Percentiles rank a stretch among this genome's conserved stretches.
Conservation (phyloP, 2,113 vertebrate genomes). For the Merops nubicus region DNA sequence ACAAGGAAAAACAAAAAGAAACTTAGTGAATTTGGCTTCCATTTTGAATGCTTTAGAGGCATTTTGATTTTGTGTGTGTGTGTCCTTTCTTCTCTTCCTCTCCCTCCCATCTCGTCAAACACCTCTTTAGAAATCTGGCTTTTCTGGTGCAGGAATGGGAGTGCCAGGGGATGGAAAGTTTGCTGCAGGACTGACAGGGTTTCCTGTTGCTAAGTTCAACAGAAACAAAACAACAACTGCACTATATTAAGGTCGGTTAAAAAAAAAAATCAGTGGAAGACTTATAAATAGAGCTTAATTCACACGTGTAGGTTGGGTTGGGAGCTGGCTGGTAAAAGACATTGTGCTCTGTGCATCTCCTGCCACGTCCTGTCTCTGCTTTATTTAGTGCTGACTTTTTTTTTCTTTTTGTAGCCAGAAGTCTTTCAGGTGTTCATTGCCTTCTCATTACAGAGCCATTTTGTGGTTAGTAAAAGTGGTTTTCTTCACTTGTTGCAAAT, state of each 20-base stretch:
- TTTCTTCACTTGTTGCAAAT: not conserved
- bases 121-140: conserved; percentile 45
- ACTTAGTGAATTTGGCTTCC: conserved; percentile 15
- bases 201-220: conserved; percentile 67
- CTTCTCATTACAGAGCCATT: not conserved
- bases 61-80: not conserved
- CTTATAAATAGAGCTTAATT: conserved; percentile 64
- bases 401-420: not conserved
- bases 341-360: fast-evolving
- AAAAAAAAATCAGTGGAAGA: not conserved
- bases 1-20: not conserved
- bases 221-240: conserved; percentile 66
- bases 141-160: conserved; percentile 55
- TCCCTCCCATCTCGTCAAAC: not conserved
- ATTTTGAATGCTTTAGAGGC: not conserved
- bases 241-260: conserved; percentile 14
- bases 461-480: not conserved
- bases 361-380: not conserved
- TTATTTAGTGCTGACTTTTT: conserved; percentile 32
- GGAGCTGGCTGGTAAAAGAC: not conserved
- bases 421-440: conserved; percentile 13
- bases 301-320: not conserved
- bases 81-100: not conserved
- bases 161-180: conserved; percentile 47
- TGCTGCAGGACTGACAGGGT: conserved; percentile 33